Evolutionary conservation across 2,888 invertebrate species (phyloP), one percentile per base, ranked within the genome.

Genomic region (Morpho deidamia): DNA sequence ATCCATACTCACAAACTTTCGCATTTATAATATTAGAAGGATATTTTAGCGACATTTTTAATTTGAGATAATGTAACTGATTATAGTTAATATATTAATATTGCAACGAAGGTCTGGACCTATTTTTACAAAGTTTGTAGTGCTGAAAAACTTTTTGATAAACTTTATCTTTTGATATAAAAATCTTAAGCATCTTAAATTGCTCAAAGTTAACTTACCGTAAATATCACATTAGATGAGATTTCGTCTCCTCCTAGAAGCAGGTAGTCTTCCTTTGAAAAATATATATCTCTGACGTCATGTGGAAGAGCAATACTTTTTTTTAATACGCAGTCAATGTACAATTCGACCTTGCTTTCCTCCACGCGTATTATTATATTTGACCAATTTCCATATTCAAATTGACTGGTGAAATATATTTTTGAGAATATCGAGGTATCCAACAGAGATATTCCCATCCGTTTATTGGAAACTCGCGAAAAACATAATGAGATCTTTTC

Each of bases 401-500:
- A 46, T 14, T 7, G 11, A 11, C 44, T 39, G 7, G 32, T 23
- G 2, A 56, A 49, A 8, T 32, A 12, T n/a, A 33, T 41, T 0
- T 32, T 8, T 33, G 48, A 33, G 40, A 48, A 48, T 9, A 48
- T 9, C 7, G 33, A 12, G 2, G 1, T 11, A 10, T 48, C 48
- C 10, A 34, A 12, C 48, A 48, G 11, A 33, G 12, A 40, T 40
- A 48, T 33, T 33, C 48, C 9, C n/a, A 37, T 37, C 2, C 37
- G 8, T 8, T 37, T n/a, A 7, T 8, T 10, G 7, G 37, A 37
- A 37, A 45, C 59, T 7, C 61, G 59, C 0, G 59, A 58, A 2
- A 83, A 61, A 47, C 73, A 72, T 2, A 84, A 10, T 7, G 65
- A 67, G 7, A 83, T 41, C 34, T 72, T 66, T 1, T 55, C 50